Conservation (phyloP, 2,113 vertebrate genomes). For the Chloropsis hardwickii region DNA sequence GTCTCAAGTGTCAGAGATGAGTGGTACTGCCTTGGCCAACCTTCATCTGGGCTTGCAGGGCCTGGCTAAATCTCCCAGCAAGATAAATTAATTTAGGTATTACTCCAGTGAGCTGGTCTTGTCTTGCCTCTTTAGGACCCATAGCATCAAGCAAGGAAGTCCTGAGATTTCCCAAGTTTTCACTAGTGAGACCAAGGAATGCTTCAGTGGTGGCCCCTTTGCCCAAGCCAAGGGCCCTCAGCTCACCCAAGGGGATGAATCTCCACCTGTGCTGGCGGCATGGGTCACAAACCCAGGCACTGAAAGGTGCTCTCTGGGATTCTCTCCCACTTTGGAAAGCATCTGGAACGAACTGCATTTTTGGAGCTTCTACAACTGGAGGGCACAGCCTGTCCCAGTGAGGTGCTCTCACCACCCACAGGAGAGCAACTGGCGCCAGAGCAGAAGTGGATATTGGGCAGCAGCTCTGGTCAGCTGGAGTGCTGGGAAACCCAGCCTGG, state of each 20-base stretch:
- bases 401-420: accelerated
- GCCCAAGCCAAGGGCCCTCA: background rate
- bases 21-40: background rate
- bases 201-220: background rate
- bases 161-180: background rate
- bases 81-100: background rate
- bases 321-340: background rate
- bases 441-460: background rate
- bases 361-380: background rate
- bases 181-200: background rate
- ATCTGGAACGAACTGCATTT: background rate
- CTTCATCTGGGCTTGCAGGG: background rate
- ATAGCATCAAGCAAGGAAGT: background rate
- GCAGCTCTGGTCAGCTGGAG: background rate
- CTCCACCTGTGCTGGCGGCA: background rate
- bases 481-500: background rate
- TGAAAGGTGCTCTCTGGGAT: background rate
- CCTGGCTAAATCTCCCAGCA: background rate
- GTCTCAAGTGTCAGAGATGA: background rate
- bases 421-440: accelerated
- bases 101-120: background rate
- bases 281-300: background rate
- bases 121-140: background rate
- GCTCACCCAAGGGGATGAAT: background rate
- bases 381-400: background rate